These are phyloP conservation scores for rabbit (Oryctolagus cuniculus) DNA, from an alignment of 2,113 vertebrate species.

Conservation along the genomic window DNA sequence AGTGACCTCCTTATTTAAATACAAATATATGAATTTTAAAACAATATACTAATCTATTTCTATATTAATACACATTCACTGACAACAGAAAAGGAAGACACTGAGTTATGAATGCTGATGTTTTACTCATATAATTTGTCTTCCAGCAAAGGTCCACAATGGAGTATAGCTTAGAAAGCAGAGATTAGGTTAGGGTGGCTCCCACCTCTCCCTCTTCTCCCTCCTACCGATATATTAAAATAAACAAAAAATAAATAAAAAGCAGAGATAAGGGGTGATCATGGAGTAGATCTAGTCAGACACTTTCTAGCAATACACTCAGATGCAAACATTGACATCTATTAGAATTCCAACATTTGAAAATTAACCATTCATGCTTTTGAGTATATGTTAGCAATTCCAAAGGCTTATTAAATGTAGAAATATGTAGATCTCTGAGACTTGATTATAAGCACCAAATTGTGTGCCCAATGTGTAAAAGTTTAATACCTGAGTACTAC, in stretches of 20 bases:
- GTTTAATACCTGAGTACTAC: not conserved
- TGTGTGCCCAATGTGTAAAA: not conserved
- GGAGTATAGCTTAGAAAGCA: not conserved
- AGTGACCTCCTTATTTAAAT: not conserved
- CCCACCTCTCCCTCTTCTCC: too few relatives aligned
- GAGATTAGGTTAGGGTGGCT: not conserved
- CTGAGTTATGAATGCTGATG: not conserved
- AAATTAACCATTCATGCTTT: not conserved
- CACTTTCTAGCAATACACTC: not conserved
- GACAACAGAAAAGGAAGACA: not conserved
- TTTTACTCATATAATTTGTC: not conserved
- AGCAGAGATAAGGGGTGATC: too few relatives aligned
- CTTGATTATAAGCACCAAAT: not conserved
- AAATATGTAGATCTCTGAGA: not conserved
- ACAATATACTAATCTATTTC: not conserved
- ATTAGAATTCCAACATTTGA: not conserved
- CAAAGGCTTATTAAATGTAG: not conserved
- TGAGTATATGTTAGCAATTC: not conserved
- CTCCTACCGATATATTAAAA: too few relatives aligned
- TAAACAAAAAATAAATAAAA: too few relatives aligned
- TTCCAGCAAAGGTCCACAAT: not conserved
- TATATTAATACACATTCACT: not conserved
- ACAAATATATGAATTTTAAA: not conserved
- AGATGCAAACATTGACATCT: not conserved
- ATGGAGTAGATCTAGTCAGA: not conserved